A percentile compares a stretch with the other conserved stretches of the same genome.
phyloP scores from a whole-genome alignment of 1,140 invertebrate species.

The Spodoptera frugiperda region DNA sequence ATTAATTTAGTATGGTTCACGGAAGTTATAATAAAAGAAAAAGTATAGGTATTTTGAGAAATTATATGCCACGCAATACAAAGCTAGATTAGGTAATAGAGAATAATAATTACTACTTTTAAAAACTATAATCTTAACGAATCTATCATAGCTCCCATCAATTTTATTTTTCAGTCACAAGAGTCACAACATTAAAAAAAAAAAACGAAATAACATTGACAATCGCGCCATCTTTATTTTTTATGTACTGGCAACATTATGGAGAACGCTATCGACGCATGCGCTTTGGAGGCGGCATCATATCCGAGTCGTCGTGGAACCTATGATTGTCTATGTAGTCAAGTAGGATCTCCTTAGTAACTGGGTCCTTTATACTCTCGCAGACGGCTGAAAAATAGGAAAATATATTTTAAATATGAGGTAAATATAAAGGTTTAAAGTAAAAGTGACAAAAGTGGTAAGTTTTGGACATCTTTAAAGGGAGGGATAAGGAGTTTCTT shows the following conservation, averaged over 20 bases:
- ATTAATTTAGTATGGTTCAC: too few species aligned
- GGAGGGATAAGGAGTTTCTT: too few species aligned
- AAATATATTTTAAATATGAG: not conserved
- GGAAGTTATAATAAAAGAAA: too few species aligned
- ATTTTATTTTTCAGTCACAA: not conserved
- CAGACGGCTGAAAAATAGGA: constrained; percentile 87
- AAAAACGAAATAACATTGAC: constrained; percentile 24
- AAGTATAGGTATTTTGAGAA: too few species aligned
- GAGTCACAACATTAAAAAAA: constrained; percentile 4
- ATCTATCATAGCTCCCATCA: constrained; percentile 1
- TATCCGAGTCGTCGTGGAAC: constrained; percentile 88
- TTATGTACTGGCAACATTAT: not conserved
- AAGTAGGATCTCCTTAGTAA: constrained; percentile 93
- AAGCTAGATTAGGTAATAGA: too few species aligned
- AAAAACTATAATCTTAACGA: not conserved
- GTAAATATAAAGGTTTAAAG: too few species aligned
- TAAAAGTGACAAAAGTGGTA: too few species aligned
- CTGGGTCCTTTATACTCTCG: constrained; percentile 91
- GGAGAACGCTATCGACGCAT: constrained; percentile 58
- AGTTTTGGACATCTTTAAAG: too few species aligned
- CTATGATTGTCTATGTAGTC: constrained; percentile 90
- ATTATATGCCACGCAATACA: too few species aligned
- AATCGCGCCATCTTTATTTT: constrained; percentile 28
- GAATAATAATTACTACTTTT: too few species aligned
- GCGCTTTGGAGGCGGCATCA: constrained; percentile 88